phyloP scores from a whole-genome alignment of 2,113 vertebrate genomes.

The Percina caprodes region DNA sequence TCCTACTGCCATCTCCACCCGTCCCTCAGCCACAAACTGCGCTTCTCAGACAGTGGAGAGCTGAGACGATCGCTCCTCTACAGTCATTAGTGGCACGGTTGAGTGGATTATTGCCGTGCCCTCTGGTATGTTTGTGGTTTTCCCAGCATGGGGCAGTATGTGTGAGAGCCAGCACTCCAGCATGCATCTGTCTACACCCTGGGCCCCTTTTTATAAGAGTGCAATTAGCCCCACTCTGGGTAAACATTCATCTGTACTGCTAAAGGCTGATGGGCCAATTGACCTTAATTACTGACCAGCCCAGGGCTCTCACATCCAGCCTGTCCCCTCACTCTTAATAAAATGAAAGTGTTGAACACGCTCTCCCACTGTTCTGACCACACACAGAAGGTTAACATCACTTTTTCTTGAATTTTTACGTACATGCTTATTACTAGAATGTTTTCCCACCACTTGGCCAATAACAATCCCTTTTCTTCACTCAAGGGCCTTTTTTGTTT shows the following conservation, averaged over 20 bases:
- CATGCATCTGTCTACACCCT: slow-evolving; percentile 72
- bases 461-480: slow-evolving; percentile 63
- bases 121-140: slow-evolving; percentile 81
- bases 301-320: slow-evolving; percentile 65
- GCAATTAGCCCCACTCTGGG: slow-evolving; percentile 80
- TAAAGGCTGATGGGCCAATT: slow-evolving; percentile 80
- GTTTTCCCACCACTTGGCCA: slow-evolving; percentile 55
- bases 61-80: slow-evolving; percentile 64
- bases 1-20: slow-evolving; percentile 30
- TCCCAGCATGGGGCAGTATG: slow-evolving; percentile 74
- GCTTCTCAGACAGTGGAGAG: slow-evolving; percentile 48
- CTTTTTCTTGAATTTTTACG: slow-evolving; percentile 34
- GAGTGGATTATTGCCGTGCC: slow-evolving; percentile 73
- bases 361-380: slow-evolving; percentile 60
- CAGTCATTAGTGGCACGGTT: slow-evolving; percentile 71
- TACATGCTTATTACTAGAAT: slow-evolving; percentile 45
- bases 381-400: slow-evolving; percentile 50
- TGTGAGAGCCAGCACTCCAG: slow-evolving; percentile 70
- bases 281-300: slow-evolving; percentile 80
- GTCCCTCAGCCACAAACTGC: slow-evolving; percentile 40
- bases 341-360: slow-evolving; percentile 72
- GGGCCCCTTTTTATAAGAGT: slow-evolving; percentile 74
- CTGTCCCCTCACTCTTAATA: slow-evolving; percentile 65
- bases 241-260: slow-evolving; percentile 81
- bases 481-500: slow-evolving; percentile 61